These are phyloP conservation scores for Scylla paramamosain DNA, from an alignment of 1,140 invertebrate species.

Conservation along the genomic window DNA sequence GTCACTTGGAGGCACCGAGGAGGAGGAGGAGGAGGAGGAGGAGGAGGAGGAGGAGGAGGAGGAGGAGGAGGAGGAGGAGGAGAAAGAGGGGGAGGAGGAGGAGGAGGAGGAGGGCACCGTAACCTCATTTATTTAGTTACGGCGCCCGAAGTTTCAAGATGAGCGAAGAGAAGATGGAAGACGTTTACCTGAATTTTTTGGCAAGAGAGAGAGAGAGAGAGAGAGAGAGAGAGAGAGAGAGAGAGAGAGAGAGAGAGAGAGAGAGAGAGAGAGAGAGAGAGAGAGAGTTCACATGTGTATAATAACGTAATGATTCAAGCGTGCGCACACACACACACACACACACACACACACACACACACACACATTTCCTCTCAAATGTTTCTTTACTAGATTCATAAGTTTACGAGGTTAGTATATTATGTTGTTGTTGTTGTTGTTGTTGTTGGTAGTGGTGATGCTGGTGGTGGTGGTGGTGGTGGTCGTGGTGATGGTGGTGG, in stretches of 20 bases:
- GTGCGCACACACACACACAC: too few species aligned
- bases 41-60: neutral
- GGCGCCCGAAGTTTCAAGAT: neutral
- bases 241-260: too few species aligned
- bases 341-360: too few species aligned
- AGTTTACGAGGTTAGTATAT: too few species aligned
- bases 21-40: neutral
- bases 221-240: too few species aligned
- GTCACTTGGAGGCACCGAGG: neutral
- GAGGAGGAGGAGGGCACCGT: neutral
- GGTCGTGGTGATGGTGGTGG: neutral
- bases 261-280: neutral
- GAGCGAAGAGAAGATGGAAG: neutral
- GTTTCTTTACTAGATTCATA: too few species aligned
- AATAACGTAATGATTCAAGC: too few species aligned
- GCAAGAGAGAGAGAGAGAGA: neutral
- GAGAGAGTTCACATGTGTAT: too few species aligned
- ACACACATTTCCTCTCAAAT: too few species aligned
- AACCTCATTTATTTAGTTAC: slow-evolving; percentile 14
- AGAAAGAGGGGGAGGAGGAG: neutral
- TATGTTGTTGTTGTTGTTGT: too few species aligned
- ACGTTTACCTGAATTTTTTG: too few species aligned
- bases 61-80: neutral
- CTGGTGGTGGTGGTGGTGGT: neutral
- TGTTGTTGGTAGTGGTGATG: too few species aligned